phyloP scores from a whole-genome alignment of 2,113 vertebrate species.

The Catharus fuscescens region DNA sequence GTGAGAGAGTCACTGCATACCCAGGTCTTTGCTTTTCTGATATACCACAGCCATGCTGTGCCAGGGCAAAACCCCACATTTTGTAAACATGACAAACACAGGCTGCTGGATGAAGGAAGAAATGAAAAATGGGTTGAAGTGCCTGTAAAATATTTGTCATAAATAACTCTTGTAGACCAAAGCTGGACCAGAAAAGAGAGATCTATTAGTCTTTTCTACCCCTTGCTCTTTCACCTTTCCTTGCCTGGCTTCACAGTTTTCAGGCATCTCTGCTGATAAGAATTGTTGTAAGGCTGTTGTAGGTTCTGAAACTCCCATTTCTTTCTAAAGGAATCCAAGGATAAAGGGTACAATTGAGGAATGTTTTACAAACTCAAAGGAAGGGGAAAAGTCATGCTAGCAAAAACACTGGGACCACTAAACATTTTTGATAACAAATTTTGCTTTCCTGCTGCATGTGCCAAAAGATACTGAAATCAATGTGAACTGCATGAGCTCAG shows the following conservation, averaged over 20 bases:
- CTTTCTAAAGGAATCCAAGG: neutral
- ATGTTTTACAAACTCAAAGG: constrained; percentile 1
- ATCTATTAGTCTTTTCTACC: neutral
- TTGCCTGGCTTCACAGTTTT: neutral
- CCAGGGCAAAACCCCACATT: neutral
- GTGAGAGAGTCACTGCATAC: neutral
- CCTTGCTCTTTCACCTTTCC: neutral
- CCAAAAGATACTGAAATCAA: neutral
- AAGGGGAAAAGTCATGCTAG: neutral
- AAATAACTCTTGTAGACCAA: neutral
- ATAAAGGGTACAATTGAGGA: neutral
- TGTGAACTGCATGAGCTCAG: neutral
- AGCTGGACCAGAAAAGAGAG: neutral
- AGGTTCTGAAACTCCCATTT: neutral
- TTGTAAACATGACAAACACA: neutral
- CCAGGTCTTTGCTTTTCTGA: neutral
- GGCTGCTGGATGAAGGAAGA: neutral
- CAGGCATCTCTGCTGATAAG: neutral
- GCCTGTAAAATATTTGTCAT: neutral
- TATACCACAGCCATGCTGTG: neutral
- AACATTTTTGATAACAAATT: neutral
- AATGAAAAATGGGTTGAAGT: neutral
- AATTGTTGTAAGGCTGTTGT: neutral
- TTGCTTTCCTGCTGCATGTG: neutral
- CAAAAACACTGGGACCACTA: neutral